Evolutionary conservation across 2,113 vertebrate species (phyloP).

Genomic region (Nothoprocta pentlandii): DNA sequence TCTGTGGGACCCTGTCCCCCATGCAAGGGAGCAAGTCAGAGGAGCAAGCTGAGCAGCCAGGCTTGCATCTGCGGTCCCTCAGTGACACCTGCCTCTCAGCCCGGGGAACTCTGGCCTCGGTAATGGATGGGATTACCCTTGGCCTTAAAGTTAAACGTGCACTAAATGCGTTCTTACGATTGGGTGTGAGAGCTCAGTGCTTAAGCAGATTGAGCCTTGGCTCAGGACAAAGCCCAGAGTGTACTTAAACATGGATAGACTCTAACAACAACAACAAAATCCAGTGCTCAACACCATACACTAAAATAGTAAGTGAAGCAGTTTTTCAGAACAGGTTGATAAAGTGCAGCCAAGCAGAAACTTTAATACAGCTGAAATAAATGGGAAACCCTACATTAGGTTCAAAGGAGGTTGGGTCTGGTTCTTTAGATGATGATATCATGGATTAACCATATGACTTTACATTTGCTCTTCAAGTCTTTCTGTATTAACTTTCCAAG

Average conservation of each 20-base stretch:
- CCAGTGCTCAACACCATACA: background rate
- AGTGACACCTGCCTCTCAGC: background rate
- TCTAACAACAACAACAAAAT: background rate
- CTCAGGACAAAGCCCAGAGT: background rate
- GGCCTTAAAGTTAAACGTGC: fast-evolving
- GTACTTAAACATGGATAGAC: background rate
- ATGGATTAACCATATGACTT: background rate
- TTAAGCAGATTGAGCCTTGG: background rate
- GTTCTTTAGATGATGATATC: background rate
- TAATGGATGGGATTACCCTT: background rate
- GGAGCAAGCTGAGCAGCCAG: background rate
- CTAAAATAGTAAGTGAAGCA: background rate
- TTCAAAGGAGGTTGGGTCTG: background rate
- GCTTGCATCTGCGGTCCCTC: background rate
- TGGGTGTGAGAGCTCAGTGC: background rate
- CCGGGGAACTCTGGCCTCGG: background rate
- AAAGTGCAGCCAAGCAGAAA: background rate
- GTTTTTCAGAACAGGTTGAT: background rate
- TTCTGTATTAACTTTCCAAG: background rate
- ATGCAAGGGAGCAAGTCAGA: background rate
- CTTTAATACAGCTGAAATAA: background rate
- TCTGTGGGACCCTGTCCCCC: background rate
- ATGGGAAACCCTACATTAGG: background rate
- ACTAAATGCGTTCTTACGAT: background rate
- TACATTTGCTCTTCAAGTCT: background rate